Base-by-base conservation (phyloP, 2,113 vertebrate genomes). In the Paratilapia polleni region DNA sequence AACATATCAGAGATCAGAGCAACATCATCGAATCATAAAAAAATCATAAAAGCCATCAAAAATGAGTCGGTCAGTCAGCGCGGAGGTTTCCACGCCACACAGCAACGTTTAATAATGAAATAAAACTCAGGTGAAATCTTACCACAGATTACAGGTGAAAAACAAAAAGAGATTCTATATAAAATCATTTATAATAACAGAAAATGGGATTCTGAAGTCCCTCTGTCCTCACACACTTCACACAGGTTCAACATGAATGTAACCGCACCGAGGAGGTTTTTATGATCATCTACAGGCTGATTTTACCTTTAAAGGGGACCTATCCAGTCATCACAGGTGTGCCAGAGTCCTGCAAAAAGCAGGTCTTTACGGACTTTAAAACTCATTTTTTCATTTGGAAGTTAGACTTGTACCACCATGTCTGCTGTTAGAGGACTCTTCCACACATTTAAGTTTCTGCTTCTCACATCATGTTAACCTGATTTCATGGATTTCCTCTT, bases 141-240 rank as follows among this genome's bases (percentile, higher is more conserved):
- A 87, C 76, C 81, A 87, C 82, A 84, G 83, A 73, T 80, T 58
- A 68, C 52, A 68, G 12, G 17, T 57, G n/a, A 28, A 61, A 52
- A 49, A 13, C 43, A 70, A 36, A 60, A 62, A 26, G 28, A 20
- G n/a, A 12, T 59, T n/a, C 17, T 24, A 77, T 73, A 73, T 59
- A 84, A 89, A 85, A 87, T 76, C 49, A 60, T 28, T 86, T 9
- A 52, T 54, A 63, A 81, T 49, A 74, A 81, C 58, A 81, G 17
- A 68, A 52, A 73, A 73, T 20, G 2, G 3, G 34, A 11, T 12
- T 61, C 26, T 31, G 0, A 1, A 49, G 49, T 28, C 24, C 1
- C 20, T 7, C 31, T 63, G 61, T 22, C 20, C 26, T 14, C 38
- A 19, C 38, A 19, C 15, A 17, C 1, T 58, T 41, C 2, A 84